A percentile compares a stretch with the other conserved stretches of the same genome.
Conservation (phyloP, 2,888 invertebrate genomes). For the Lamellibrachia satsuma region DNA sequence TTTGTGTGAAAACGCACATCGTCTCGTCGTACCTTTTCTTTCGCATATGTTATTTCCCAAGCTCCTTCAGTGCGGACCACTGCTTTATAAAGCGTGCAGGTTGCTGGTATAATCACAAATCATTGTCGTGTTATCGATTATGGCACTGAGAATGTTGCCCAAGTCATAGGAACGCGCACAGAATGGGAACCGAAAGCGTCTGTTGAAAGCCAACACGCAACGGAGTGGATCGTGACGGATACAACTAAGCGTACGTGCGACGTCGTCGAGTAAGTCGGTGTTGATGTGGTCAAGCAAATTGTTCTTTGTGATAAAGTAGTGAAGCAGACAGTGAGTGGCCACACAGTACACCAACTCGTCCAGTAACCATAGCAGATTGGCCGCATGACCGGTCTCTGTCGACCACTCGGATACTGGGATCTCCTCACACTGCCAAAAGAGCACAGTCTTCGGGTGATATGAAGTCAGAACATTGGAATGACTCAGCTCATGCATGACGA, state of each 20-base stretch:
- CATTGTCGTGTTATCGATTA: too few species aligned
- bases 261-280: constrained; percentile 21
- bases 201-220: too few species aligned
- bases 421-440: constrained; percentile 48
- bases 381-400: constrained; percentile 38
- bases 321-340: constrained; percentile 42
- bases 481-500: constrained; percentile 42
- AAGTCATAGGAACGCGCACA: background rate
- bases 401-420: constrained; percentile 44
- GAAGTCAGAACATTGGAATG: constrained; percentile 35
- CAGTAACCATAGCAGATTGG: constrained; percentile 43
- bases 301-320: constrained; percentile 47
- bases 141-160: background rate
- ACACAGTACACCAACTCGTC: constrained; percentile 44
- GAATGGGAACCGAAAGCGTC: too few species aligned
- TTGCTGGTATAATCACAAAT: too few species aligned
- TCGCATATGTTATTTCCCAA: too few species aligned
- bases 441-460: constrained; percentile 44
- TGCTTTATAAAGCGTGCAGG: too few species aligned
- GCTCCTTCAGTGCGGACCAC: too few species aligned
- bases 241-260: background rate
- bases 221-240: too few species aligned
- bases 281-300: constrained; percentile 44
- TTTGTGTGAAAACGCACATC: too few species aligned
- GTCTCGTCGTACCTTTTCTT: too few species aligned